Evolutionary conservation across 2,888 invertebrate genomes (phyloP).

Genomic region (Harpagoxenus sublaevis): DNA sequence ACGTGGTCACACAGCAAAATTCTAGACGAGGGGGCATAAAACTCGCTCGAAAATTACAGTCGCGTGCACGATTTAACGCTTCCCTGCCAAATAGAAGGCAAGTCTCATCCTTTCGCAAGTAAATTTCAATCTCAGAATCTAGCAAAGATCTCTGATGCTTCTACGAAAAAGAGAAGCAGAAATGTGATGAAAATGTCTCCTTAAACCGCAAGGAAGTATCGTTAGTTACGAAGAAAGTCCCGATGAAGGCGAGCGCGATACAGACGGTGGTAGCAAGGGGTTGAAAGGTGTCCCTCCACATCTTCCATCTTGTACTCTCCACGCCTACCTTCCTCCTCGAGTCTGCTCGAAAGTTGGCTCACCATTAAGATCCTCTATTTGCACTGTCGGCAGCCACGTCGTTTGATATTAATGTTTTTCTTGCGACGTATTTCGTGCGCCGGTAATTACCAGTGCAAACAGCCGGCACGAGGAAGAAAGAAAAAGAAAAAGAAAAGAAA

Average conservation of each 20-base stretch:
- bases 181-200: slow-evolving; percentile 28
- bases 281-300: slow-evolving; percentile 65
- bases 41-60: slow-evolving; percentile 56
- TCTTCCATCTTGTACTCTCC: slow-evolving; percentile 59
- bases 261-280: slow-evolving; percentile 58
- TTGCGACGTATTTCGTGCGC: slow-evolving; percentile 80
- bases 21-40: slow-evolving; percentile 56
- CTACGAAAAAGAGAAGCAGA: slow-evolving; percentile 5
- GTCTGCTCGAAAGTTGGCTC: slow-evolving; percentile 79
- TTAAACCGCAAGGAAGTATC: slow-evolving; percentile 44
- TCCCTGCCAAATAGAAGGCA: not conserved
- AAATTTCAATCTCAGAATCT: slow-evolving; percentile 29
- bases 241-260: slow-evolving; percentile 58
- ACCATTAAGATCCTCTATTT: slow-evolving; percentile 83
- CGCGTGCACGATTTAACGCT: slow-evolving; percentile 27
- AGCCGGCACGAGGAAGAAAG: slow-evolving; percentile 64
- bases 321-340: slow-evolving; percentile 47
- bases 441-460: slow-evolving; percentile 83
- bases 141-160: not conserved
- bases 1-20: slow-evolving; percentile 71
- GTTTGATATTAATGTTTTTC: slow-evolving; percentile 85
- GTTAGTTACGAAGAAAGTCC: slow-evolving; percentile 49
- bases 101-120: not conserved
- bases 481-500: slow-evolving; percentile 61
- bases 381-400: slow-evolving; percentile 80